Conservation (phyloP, 2,113 vertebrate genomes). For the Podarcis raffonei region DNA sequence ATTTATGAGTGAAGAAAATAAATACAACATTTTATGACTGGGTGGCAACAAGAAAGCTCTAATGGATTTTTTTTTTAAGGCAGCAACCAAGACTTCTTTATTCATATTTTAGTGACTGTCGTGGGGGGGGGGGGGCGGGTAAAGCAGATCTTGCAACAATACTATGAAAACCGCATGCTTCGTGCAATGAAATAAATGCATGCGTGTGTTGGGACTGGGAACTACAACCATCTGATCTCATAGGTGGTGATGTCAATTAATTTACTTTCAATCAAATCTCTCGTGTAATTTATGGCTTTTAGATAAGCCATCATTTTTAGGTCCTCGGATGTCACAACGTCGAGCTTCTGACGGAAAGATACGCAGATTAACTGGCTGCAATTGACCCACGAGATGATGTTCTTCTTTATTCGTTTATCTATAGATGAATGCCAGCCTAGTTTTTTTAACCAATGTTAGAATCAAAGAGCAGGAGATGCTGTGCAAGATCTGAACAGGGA, state of each 20-base stretch:
- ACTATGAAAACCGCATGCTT: slow-evolving; percentile 7
- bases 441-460: slow-evolving; percentile 38
- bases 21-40: neutral
- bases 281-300: slow-evolving; percentile 26
- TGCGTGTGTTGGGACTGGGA: slow-evolving; percentile 20
- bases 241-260: slow-evolving; percentile 32
- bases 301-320: slow-evolving; percentile 33
- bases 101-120: neutral
- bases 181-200: neutral
- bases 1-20: slow-evolving; percentile 18
- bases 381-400: neutral
- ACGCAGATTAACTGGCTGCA: slow-evolving; percentile 24
- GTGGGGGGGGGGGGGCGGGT: neutral
- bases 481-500: slow-evolving; percentile 11
- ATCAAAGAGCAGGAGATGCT: neutral
- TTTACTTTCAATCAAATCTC: slow-evolving; percentile 40
- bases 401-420: neutral
- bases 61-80: neutral
- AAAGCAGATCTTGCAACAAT: neutral
- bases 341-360: neutral
- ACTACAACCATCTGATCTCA: slow-evolving; percentile 23
- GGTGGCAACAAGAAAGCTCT: neutral
- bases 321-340: slow-evolving; percentile 6
- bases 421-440: slow-evolving; percentile 13
- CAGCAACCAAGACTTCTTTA: slow-evolving; percentile 17